phyloP scores from a whole-genome alignment of 1,140 invertebrate species.

The Drosophila asahinai region DNA sequence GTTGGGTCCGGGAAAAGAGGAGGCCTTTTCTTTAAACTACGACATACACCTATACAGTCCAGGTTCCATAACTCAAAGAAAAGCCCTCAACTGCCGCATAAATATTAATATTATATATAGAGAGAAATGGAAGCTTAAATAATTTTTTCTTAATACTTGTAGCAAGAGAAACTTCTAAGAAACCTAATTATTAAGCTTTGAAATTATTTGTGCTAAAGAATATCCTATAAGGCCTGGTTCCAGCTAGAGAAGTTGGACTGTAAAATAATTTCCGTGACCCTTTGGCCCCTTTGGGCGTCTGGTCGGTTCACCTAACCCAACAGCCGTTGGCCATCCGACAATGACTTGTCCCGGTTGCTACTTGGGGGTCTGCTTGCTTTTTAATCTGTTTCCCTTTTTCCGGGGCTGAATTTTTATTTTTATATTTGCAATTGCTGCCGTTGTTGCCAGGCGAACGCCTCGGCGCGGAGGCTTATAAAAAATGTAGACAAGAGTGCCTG shows the following conservation, averaged over 20 bases:
- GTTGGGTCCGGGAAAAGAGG: slow-evolving; percentile 18
- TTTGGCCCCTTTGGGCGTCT: slow-evolving; percentile 13
- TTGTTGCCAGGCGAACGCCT: slow-evolving; percentile 43
- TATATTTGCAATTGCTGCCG: slow-evolving; percentile 2
- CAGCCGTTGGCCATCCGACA: slow-evolving; percentile 35
- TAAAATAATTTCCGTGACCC: slow-evolving; percentile 58
- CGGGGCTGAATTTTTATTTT: slow-evolving; percentile 7
- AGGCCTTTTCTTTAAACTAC: slow-evolving; percentile 12
- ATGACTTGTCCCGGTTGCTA: slow-evolving; percentile 27
- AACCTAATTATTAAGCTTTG: neutral
- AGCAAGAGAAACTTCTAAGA: neutral
- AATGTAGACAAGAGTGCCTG: slow-evolving; percentile 50
- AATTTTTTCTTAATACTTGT: neutral
- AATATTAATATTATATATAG: neutral
- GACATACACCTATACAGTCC: neutral
- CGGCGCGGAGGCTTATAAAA: slow-evolving; percentile 63
- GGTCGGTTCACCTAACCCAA: slow-evolving; percentile 18
- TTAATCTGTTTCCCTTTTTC: slow-evolving; percentile 49
- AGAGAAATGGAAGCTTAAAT: neutral
- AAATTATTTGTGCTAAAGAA: slow-evolving; percentile 7
- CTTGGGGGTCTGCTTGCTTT: slow-evolving; percentile 18
- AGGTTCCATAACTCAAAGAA: neutral
- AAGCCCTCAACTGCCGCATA: neutral
- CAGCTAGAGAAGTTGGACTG: slow-evolving; percentile 10
- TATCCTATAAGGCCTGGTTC: neutral